Percentiles rank a stretch among this genome's conserved stretches.
These are phyloP conservation scores for Leptothorax acervorum DNA, from an alignment of 2,888 invertebrate species.

Conservation along the genomic window DNA sequence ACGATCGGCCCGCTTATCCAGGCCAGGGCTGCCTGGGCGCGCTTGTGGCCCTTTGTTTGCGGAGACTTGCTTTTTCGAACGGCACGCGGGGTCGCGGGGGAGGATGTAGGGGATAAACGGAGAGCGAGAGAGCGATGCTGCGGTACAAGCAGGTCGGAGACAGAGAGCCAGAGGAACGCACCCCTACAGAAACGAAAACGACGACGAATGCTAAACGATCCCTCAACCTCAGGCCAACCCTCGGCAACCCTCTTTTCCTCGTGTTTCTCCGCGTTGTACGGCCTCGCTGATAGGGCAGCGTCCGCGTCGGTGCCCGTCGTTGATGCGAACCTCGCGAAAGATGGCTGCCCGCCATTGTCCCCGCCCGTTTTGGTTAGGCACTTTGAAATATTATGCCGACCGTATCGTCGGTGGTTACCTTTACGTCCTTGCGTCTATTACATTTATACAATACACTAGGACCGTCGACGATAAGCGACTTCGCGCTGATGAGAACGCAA, in stretches of 20 bases:
- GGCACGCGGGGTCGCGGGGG: slow-evolving; percentile 48
- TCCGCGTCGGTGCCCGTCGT: slow-evolving; percentile 60
- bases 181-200: slow-evolving; percentile 73
- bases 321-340: slow-evolving; percentile 75
- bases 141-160: slow-evolving; percentile 48
- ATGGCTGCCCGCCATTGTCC: slow-evolving; percentile 79
- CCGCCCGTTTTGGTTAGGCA: slow-evolving; percentile 77
- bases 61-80: slow-evolving; percentile 75
- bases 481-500: slow-evolving; percentile 58
- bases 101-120: slow-evolving; percentile 11
- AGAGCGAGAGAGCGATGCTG: slow-evolving; percentile 28
- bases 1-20: slow-evolving; percentile 78
- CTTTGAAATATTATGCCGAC: slow-evolving; percentile 83
- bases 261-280: slow-evolving; percentile 73
- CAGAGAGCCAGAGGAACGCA: slow-evolving; percentile 62
- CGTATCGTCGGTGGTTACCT: slow-evolving; percentile 76
- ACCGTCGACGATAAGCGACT: slow-evolving; percentile 75
- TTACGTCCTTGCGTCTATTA: slow-evolving; percentile 42
- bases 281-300: slow-evolving; percentile 74
- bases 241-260: slow-evolving; percentile 76
- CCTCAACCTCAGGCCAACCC: slow-evolving; percentile 79
- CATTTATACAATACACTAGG: slow-evolving; percentile 51
- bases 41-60: slow-evolving; percentile 78
- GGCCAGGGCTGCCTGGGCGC: slow-evolving; percentile 76
- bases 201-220: slow-evolving; percentile 83